Percentiles rank a stretch among this genome's conserved stretches.
Evolutionary conservation across 1,140 invertebrate genomes (phyloP).

Genomic region (Arctopsyche grandis): DNA sequence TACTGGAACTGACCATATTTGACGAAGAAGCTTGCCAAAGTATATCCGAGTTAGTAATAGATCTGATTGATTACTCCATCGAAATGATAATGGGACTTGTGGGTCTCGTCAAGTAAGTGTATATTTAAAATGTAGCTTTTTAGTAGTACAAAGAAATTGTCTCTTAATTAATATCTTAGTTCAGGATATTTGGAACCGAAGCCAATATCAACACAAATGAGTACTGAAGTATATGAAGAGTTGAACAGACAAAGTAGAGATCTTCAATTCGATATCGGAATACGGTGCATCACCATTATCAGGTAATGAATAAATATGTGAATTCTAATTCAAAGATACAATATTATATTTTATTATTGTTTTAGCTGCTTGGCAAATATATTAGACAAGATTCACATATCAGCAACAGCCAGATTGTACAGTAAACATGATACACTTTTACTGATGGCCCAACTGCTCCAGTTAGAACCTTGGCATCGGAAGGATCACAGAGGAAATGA

Average conservation of each 20-base stretch:
- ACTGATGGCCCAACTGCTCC: constrained; percentile 74
- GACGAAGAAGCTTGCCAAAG: constrained; percentile 77
- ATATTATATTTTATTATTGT: constrained; percentile 6
- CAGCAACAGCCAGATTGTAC: constrained; percentile 71
- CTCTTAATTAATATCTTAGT: constrained; percentile 54
- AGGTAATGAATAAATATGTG: constrained; percentile 61
- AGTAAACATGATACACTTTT: constrained; percentile 78
- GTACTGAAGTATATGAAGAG: constrained; percentile 68
- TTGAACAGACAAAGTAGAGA: constrained; percentile 71
- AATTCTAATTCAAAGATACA: constrained; percentile 12
- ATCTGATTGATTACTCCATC: constrained; percentile 79
- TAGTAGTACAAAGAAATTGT: constrained; percentile 19
- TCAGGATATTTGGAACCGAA: constrained; percentile 59
- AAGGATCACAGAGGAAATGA: constrained; percentile 66
- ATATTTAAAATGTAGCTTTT: constrained; percentile 30
- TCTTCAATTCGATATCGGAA: constrained; percentile 76
- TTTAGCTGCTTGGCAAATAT: constrained; percentile 67
- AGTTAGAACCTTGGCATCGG: constrained; percentile 75
- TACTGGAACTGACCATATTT: constrained; percentile 79
- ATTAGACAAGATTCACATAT: constrained; percentile 70
- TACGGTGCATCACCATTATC: constrained; percentile 77
- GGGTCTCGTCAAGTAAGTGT: constrained; percentile 62
- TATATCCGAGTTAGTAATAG: constrained; percentile 74
- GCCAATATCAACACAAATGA: constrained; percentile 58
- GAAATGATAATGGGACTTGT: constrained; percentile 68